Conservation (phyloP, 2,888 invertebrate genomes). For the Sarcophaga carnaria region DNA sequence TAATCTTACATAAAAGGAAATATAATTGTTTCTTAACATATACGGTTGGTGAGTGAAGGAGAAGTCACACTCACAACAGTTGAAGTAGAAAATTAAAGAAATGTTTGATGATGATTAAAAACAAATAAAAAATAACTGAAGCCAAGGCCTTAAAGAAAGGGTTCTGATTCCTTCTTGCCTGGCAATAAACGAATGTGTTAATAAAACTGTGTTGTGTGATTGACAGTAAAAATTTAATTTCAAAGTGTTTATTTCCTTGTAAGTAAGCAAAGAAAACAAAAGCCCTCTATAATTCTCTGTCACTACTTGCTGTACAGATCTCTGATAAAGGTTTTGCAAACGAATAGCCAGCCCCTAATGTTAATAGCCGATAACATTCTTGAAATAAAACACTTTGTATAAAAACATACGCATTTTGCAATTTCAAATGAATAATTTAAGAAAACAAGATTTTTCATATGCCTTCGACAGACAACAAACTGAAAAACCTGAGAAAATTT, state of each 20-base stretch:
- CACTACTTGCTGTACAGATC: background rate
- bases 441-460: conserved; percentile 1
- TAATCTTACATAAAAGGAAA: conserved; percentile 65
- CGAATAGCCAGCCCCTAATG: no score
- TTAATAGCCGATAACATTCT: background rate
- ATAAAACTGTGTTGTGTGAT: conserved; percentile 58
- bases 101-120: conserved; percentile 4
- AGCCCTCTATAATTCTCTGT: background rate
- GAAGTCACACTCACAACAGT: background rate
- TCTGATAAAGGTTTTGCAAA: no score
- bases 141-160: background rate
- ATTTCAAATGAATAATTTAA: conserved; percentile 23
- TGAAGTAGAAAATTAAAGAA: conserved; percentile 50
- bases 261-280: background rate
- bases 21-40: conserved; percentile 62
- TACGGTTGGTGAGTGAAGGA: conserved; percentile 22
- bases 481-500: no score
- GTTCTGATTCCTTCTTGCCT: background rate
- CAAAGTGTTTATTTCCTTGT: conserved; percentile 62
- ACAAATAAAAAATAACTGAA: background rate
- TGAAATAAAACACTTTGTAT: background rate
- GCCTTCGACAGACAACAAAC: no score
- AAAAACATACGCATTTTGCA: conserved; percentile 19
- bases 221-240: conserved; percentile 55
- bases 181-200: conserved; percentile 59